Evolutionary conservation across 2,888 invertebrate genomes (phyloP), one percentile per base, ranked within the genome.

Genomic region (Dryobota labecula): DNA sequence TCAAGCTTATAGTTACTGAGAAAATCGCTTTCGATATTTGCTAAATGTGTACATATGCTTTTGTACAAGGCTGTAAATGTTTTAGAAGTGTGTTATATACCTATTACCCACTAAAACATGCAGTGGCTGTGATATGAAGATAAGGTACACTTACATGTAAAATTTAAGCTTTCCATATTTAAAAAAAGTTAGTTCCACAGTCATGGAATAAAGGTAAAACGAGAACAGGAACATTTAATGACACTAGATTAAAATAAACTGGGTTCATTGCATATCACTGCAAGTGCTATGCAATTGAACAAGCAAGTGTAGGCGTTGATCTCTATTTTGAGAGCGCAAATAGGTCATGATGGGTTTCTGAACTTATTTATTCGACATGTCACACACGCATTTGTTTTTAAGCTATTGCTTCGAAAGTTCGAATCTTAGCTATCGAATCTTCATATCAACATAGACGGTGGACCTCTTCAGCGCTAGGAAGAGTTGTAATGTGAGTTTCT

Each of bases 301-400:
- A n/a, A n/a, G n/a, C n/a, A n/a, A n/a, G n/a, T n/a, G n/a, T n/a
- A 30, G 24, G 41, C 13, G 1, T 43, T 43, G 41, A 43, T 43
- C 33, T 65, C 41, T 65, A 33, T 58, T 58, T 64, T 30, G 11
- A 41, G 57, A 64, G 18, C 0, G 41, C 15, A 30, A n/a, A 30
- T 57, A 30, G 38, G 63, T 38, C 53, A 54, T n/a, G 38, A 27
- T 38, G 9, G 54, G 54, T 27, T 51, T 30, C 54, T 54, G 15
- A 54, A 27, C 38, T 63, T 13, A 20, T 27, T 45, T 24, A 47
- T 2, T n/a, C 8, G 33, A 18, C 11, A 36, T 24, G 6, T n/a
- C 8, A 45, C 60, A 15, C 61, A 60, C 13, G 6, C 18, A 27
- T 36, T 49, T 36, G 8, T 63, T 38, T 38, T 51, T 7, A 8